Conservation (phyloP, 2,113 vertebrate genomes). For the Pteropus alecto region DNA sequence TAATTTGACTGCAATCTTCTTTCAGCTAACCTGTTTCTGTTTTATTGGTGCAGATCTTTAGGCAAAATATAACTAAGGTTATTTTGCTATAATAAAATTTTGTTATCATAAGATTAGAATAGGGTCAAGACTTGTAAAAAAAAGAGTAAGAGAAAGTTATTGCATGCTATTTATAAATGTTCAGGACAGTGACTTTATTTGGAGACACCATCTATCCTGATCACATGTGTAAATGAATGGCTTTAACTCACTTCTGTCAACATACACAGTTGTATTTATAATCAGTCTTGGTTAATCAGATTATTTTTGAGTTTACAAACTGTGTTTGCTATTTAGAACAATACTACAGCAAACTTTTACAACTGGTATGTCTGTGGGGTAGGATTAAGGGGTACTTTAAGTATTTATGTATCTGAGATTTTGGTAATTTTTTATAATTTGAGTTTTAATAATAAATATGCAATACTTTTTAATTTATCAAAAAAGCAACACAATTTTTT, state of each 20-base stretch:
- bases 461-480: neutral
- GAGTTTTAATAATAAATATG: neutral
- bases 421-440: neutral
- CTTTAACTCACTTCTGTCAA: neutral
- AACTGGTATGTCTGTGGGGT: neutral
- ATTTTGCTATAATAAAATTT: neutral
- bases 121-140: neutral
- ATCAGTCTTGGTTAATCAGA: neutral
- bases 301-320: neutral
- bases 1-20: neutral
- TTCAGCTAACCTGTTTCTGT: neutral
- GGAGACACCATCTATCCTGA: neutral
- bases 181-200: neutral
- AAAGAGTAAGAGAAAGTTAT: neutral
- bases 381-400: neutral
- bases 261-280: neutral
- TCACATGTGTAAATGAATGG: neutral
- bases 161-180: neutral
- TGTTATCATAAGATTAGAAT: neutral
- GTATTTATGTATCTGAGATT: neutral
- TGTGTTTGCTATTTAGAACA: neutral
- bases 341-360: neutral
- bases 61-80: neutral
- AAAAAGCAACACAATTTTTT: neutral
- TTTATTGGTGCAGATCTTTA: neutral